These are phyloP conservation scores for Baronia brevicornis DNA, from an alignment of 2,888 invertebrate species.

Conservation along the genomic window DNA sequence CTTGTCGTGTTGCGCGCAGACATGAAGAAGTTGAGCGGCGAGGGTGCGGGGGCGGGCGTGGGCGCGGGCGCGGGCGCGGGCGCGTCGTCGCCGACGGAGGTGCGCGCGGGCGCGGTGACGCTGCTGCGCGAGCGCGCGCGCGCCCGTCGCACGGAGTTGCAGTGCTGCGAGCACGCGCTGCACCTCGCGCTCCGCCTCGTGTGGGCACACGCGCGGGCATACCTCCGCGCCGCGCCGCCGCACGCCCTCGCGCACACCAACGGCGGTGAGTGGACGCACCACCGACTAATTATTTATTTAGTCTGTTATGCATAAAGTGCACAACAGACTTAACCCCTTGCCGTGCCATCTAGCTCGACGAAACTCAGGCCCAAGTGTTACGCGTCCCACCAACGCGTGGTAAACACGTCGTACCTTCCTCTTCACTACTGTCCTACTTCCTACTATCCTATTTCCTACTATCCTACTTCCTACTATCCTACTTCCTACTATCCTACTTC, in stretches of 20 bases:
- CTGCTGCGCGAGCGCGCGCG: constrained; percentile 29
- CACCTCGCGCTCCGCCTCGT: constrained; percentile 84
- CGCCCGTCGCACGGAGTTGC: constrained; percentile 69
- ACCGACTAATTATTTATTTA: too few relatives aligned
- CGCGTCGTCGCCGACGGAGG: constrained; percentile 31
- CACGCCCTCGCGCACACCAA: constrained; percentile 13
- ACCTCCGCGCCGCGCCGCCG: constrained; percentile 77
- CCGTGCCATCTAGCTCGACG: too few relatives aligned
- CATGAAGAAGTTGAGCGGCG: constrained; percentile 66
- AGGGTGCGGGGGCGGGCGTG: too few relatives aligned
- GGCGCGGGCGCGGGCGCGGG: constrained; percentile 22
- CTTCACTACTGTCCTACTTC: too few relatives aligned
- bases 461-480: too few relatives aligned
- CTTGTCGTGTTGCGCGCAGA: constrained; percentile 42
- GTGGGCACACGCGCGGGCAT: constrained; percentile 85
- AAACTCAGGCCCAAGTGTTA: too few relatives aligned
- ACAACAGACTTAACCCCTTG: too few relatives aligned
- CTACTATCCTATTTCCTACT: too few relatives aligned
- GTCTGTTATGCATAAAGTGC: too few relatives aligned
- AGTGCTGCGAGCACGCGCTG: constrained; percentile 78
- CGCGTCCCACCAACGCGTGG: too few relatives aligned
- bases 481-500: too few relatives aligned
- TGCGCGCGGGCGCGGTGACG: constrained; percentile 30
- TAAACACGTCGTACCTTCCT: too few relatives aligned
- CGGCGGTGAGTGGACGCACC: background rate